phyloP scores from a whole-genome alignment of 2,888 invertebrate species.

The Ennomos fuscantarius region DNA sequence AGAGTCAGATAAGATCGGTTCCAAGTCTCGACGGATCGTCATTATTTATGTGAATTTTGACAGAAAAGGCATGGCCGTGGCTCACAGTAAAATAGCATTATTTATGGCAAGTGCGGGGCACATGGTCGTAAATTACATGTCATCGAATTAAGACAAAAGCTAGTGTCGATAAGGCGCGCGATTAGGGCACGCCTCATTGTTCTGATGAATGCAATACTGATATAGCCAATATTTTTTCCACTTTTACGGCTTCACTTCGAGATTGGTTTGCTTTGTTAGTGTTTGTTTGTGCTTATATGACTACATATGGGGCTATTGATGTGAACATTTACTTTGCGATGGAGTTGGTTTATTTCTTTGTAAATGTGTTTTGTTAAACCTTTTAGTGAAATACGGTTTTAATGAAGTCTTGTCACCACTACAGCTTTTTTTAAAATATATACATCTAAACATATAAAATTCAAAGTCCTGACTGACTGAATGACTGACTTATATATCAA shows the following conservation, averaged over 20 bases:
- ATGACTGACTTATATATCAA: too few species aligned
- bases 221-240: constrained; percentile 71
- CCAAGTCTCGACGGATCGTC: constrained; percentile 67
- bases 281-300: constrained; percentile 35
- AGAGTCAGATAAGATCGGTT: constrained; percentile 72
- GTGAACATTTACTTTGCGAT: constrained; percentile 12
- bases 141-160: constrained; percentile 83
- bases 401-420: not conserved
- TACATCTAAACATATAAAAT: too few species aligned
- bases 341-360: not conserved
- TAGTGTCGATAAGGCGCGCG: constrained; percentile 70
- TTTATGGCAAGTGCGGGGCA: constrained; percentile 74
- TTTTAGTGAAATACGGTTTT: too few species aligned
- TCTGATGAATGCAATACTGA: constrained; percentile 70
- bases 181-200: constrained; percentile 74
- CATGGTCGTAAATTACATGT: constrained; percentile 71
- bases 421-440: not conserved
- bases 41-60: constrained; percentile 84
- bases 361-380: too few species aligned
- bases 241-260: constrained; percentile 69
- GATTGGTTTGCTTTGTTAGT: constrained; percentile 55
- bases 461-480: too few species aligned
- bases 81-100: constrained; percentile 73
- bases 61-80: constrained; percentile 62
- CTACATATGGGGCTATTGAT: constrained; percentile 15